Evolutionary conservation across 2,888 invertebrate genomes (phyloP).

Genomic region (Hyposoter didymator): DNA sequence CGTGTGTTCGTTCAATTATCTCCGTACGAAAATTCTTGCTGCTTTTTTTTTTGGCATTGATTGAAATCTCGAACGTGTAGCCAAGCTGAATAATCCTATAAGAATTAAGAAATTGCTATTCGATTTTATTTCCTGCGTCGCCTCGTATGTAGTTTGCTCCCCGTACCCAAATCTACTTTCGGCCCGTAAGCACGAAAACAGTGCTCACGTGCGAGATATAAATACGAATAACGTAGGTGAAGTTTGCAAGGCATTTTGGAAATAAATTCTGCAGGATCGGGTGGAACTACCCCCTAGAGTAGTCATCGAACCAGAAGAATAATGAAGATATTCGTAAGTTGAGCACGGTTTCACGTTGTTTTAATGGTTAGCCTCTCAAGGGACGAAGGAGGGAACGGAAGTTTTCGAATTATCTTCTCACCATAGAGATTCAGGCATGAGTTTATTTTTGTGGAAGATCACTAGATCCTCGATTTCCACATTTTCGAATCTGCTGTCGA

Average conservation of each 20-base stretch:
- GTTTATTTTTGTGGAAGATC: not conserved
- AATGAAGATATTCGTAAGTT: conserved; percentile 61
- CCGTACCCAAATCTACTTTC: not conserved
- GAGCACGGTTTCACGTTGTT: conserved; percentile 57
- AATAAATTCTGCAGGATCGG: conserved; percentile 27
- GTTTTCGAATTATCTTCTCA: not conserved
- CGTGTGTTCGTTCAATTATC: not conserved
- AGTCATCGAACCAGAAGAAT: conserved; percentile 57
- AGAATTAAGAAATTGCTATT: not conserved
- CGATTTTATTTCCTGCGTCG: not conserved
- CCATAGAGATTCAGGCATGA: not conserved
- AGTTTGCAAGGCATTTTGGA: conserved; percentile 8
- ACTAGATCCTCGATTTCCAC: not conserved
- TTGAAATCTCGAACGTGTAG: too few relatives aligned
- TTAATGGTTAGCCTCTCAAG: conserved; percentile 34
- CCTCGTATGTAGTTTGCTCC: not conserved
- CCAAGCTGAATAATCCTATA: too few relatives aligned
- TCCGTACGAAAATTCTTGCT: not conserved
- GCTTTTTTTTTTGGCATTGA: too few relatives aligned
- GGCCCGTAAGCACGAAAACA: conserved; percentile 1
- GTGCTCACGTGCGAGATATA: conserved; percentile 31
- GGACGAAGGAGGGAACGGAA: not conserved
- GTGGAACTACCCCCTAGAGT: conserved; percentile 30
- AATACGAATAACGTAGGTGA: conserved; percentile 24
- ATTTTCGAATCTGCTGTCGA: not conserved